Conservation (phyloP, 1,140 invertebrate species). For the Cherax quadricarinatus region DNA sequence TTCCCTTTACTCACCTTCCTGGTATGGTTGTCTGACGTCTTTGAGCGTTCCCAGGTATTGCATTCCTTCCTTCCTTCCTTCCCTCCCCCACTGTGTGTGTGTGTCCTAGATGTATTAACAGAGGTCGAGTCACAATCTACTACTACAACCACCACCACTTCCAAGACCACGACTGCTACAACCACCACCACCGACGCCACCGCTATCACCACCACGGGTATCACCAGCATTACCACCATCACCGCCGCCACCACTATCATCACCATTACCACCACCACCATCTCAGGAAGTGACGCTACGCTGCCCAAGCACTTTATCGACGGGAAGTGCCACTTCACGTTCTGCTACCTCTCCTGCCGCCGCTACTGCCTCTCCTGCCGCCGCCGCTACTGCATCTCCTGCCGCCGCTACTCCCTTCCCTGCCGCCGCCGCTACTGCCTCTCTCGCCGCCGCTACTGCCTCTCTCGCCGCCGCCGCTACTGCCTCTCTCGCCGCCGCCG, state of each 20-base stretch:
- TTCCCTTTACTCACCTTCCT: too few species aligned
- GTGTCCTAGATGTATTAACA: too few species aligned
- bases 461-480: neutral
- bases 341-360: neutral
- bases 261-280: slow-evolving; percentile 1
- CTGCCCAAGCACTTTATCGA: too few species aligned
- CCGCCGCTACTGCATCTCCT: neutral
- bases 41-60: too few species aligned
- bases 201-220: too few species aligned
- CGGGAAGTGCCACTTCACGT: neutral
- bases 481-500: neutral
- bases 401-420: neutral
- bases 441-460: neutral
- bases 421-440: neutral
- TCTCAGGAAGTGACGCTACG: neutral
- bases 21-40: too few species aligned
- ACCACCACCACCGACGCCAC: neutral
- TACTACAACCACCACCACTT: too few species aligned
- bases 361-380: neutral
- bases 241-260: neutral
- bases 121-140: too few species aligned
- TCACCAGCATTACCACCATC: neutral
- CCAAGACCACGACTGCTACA: neutral
- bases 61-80: too few species aligned
- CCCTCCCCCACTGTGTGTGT: too few species aligned